Evolutionary conservation across 2,888 invertebrate species (phyloP), one percentile per base, ranked within the genome.

Genomic region (Plagiodera versicolora): DNA sequence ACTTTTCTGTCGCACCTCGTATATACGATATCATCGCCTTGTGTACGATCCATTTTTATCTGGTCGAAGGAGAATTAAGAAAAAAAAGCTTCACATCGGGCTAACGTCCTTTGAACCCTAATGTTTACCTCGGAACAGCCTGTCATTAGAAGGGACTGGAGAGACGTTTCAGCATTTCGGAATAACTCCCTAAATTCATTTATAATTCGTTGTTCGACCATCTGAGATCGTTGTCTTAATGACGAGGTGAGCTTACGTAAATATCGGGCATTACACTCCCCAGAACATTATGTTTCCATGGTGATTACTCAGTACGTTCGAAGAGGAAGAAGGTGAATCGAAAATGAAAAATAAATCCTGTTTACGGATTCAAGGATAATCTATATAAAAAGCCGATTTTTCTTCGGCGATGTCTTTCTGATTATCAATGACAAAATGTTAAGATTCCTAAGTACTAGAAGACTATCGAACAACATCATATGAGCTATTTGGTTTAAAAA

Each of bases 101-200:
- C 39, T 14, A 39, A 39, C n/a, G 39, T 39, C 39, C 39, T 39
- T 39, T 39, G 14, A 39, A 39, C 39, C 39, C 39, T 24, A 28
- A 19, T 52, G 11, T 44, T 24, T 28, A n/a, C 44, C n/a, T 17
- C 53, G 44, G 11, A 14, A n/a, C 9, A 72, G 74, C 73, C 78
- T 74, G 76, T 78, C 77, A 78, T 78, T 78, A 78, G 77, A 75
- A 76, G 75, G 77, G 76, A 78, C 74, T 78, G 77, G 77, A 75
- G 73, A 75, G 73, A 64, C 39, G 30, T 53, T 63, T 63, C 57
- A 65, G 71, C 72, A 74, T 72, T 73, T 70, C 71, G 71, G 70
- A 74, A 75, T 74, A 70, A 75, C 69, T 71, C 73, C 72, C 76
- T 73, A 78, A 77, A 78, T 78, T 78, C 77, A 74, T 78, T 77